Conservation (phyloP, 1,140 invertebrate genomes). For the Drosophila navojoa region DNA sequence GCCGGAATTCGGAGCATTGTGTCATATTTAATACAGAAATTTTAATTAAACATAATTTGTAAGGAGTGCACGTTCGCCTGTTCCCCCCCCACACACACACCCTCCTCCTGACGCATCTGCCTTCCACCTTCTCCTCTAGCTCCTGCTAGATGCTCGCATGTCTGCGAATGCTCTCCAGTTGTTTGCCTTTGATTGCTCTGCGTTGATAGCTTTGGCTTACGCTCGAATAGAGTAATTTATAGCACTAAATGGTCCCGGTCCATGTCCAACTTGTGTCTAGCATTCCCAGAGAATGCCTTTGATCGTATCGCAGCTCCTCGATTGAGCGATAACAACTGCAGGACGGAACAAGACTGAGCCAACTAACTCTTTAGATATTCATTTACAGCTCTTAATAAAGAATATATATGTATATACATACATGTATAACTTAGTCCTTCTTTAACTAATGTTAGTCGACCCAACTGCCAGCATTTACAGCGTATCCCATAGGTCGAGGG, state of each 20-base stretch:
- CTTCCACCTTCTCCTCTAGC: neutral
- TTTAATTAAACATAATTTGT: conserved; percentile 84
- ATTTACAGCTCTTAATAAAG: neutral
- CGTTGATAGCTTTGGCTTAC: conserved; percentile 51
- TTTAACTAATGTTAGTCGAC: neutral
- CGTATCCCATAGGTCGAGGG: too few species aligned
- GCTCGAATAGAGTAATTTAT: conserved; percentile 77
- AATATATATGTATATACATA: too few species aligned
- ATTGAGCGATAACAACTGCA: conserved; percentile 45
- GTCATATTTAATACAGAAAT: conserved; percentile 84
- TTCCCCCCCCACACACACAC: too few species aligned
- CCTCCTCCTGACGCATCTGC: neutral
- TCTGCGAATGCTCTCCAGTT: conserved; percentile 21
- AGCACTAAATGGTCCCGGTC: conserved; percentile 60
- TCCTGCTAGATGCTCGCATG: neutral
- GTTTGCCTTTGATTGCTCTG: conserved; percentile 38
- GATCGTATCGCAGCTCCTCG: conserved; percentile 38
- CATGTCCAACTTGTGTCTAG: conserved; percentile 36
- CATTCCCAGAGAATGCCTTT: conserved; percentile 45
- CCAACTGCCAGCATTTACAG: neutral
- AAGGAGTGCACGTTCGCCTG: conserved; percentile 72
- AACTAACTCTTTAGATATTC: conserved; percentile 5
- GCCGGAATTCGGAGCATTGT: conserved; percentile 83
- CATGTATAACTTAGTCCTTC: too few species aligned
- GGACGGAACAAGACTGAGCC: neutral